These are phyloP conservation scores for Myotis davidii DNA, from an alignment of 2,113 vertebrate species.

Conservation along the genomic window DNA sequence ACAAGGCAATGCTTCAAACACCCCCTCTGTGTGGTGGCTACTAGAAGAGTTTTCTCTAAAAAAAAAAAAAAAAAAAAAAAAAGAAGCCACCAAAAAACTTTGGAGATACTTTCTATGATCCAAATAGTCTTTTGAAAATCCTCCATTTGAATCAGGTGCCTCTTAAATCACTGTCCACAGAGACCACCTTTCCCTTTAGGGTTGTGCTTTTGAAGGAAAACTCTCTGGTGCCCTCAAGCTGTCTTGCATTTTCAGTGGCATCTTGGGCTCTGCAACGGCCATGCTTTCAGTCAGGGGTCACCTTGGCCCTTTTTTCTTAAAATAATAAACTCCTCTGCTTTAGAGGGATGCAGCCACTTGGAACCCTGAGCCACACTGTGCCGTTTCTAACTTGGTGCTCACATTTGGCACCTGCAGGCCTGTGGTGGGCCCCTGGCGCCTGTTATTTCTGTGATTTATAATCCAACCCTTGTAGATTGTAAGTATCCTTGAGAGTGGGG, in stretches of 20 bases:
- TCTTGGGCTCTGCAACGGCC: not conserved
- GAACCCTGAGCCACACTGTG: too few relatives aligned
- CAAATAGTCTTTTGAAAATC: conserved; percentile 6
- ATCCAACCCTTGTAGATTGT: not conserved
- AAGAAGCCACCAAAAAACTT: not conserved
- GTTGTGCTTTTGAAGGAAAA: not conserved
- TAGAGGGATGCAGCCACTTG: not conserved
- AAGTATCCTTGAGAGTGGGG: not conserved
- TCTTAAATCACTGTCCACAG: conserved; percentile 54
- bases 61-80: not conserved
- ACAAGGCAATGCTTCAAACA: not conserved
- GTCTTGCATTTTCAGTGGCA: not conserved
- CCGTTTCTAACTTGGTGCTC: not conserved
- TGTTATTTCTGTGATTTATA: not conserved
- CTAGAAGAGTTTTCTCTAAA: not conserved
- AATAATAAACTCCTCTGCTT: not conserved
- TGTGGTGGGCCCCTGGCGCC: not conserved
- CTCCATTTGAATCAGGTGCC: not conserved
- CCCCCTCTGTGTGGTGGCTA: not conserved
- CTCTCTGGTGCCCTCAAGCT: not conserved
- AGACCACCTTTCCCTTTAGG: not conserved
- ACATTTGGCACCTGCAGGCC: not conserved
- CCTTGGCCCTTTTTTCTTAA: not conserved
- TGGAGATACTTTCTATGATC: conserved; percentile 4
- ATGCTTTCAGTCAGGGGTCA: not conserved